These are phyloP conservation scores for Trachelipus rathkii DNA, from an alignment of 1,140 invertebrate genomes.

Conservation along the genomic window DNA sequence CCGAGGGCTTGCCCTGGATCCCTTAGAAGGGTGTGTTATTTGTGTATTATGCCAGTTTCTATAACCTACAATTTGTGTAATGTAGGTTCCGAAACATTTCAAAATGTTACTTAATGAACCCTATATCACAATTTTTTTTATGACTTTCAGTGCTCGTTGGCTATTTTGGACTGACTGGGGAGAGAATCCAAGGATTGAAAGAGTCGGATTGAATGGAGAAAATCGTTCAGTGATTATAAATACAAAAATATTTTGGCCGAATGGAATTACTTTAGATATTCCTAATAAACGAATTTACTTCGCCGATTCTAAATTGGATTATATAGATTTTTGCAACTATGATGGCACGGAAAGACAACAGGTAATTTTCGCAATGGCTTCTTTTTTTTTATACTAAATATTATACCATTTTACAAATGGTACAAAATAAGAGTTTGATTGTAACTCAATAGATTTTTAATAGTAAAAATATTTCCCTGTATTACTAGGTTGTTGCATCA, in stretches of 20 bases:
- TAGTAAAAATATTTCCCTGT: no score
- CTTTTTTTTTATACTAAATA: no score
- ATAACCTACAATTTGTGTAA: no score
- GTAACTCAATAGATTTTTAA: no score
- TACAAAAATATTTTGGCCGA: slow-evolving; percentile 98
- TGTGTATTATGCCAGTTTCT: no score
- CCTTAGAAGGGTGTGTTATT: slow-evolving; percentile 63
- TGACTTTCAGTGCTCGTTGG: slow-evolving; percentile 62
- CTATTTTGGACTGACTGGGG: slow-evolving; percentile 99
- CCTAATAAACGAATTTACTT: slow-evolving; percentile 93
- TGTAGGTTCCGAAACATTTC: no score
- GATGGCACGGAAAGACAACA: slow-evolving; percentile 85
- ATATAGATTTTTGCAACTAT: slow-evolving; percentile 97
- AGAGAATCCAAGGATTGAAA: slow-evolving; percentile 91
- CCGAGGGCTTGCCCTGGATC: slow-evolving; percentile 88
- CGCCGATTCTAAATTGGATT: slow-evolving; percentile 94
- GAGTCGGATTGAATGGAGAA: slow-evolving; percentile 91
- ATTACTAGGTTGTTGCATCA: slow-evolving; percentile 63
- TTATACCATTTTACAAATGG: no score
- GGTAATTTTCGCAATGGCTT: slow-evolving; percentile 46
- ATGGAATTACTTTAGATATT: slow-evolving; percentile 90
- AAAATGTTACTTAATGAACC: no score
- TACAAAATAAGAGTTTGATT: no score
- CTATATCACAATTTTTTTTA: background rate
- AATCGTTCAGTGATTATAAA: slow-evolving; percentile 81